Evolutionary conservation across 1,140 invertebrate species (phyloP), one percentile per base, ranked within the genome.

Genomic region (Dolichoris vasculosae): DNA sequence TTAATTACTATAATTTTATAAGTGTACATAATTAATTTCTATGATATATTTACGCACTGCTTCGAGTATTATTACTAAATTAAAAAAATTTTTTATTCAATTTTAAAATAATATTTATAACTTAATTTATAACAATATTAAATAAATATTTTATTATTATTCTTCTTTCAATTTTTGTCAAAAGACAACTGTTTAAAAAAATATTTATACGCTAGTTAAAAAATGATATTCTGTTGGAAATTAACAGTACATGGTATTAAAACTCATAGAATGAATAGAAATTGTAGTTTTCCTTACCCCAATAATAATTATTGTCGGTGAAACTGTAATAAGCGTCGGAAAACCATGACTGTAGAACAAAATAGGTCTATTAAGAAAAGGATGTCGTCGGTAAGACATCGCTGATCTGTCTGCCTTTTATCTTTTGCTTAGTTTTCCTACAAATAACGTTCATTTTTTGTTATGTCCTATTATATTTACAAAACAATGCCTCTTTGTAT

Each of bases 391-490:
- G 40, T 38, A 38, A 83, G 20, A 40, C 11, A 38, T 23, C 8
- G 11, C 43, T 4, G 38, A 80, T n/a, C 26, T 40, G 13, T 32
- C 64, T 32, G n/a, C 23, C 67, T 73, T 82, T 71, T 73, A 73
- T 48, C 1, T 32, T 35, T 23, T 11, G 40, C 23, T n/a, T 30
- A 26, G 7, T 77, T 51, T 79, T 59, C 20, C 30, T 46, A 46
- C 30, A 79, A 84, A 79, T 84, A 46, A 84, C 30, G 23, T 79
- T 64, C 23, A 4, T 3, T 32, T 84, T 51, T 55, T 64, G 59
- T 78, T 84, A 78, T 84, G 67, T 26, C 75, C 59, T 30, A 84
- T 79, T 84, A 83, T 84, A 79, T 63, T 71, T 59, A 32, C 32
- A 55, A 71, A 69, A 79, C 76, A 79, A 79, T 84, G 48, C 55